Conservation (phyloP, 2,113 vertebrate species). For the Neogobius melanostomus region DNA sequence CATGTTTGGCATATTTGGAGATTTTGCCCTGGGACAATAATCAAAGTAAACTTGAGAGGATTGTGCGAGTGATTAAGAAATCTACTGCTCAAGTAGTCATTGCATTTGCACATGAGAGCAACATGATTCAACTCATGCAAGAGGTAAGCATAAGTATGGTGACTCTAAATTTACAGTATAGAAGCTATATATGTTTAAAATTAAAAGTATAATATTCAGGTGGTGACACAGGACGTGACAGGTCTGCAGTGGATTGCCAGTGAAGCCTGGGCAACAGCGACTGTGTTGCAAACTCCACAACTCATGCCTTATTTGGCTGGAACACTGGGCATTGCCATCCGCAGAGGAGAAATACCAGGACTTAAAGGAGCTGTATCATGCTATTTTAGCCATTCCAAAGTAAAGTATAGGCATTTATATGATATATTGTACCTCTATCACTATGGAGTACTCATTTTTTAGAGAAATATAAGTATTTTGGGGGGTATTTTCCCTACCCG, state of each 20-base stretch:
- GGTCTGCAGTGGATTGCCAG: constrained; percentile 73
- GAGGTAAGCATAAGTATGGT: constrained; percentile 37
- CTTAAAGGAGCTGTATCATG: no score
- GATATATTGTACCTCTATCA: no score
- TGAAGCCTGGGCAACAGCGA: constrained; percentile 51
- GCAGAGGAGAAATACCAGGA: constrained; percentile 60
- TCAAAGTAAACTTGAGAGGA: constrained; percentile 43
- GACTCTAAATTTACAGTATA: background rate
- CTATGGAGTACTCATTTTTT: no score
- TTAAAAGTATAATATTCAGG: constrained; percentile 17
- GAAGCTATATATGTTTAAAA: background rate
- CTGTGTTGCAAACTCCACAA: constrained; percentile 36
- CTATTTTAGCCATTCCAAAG: no score
- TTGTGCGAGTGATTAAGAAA: constrained; percentile 57
- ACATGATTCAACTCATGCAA: constrained; percentile 59
- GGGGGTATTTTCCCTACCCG: no score
- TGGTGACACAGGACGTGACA: constrained; percentile 63
- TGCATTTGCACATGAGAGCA: constrained; percentile 48
- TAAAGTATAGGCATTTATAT: no score
- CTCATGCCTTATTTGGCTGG: constrained; percentile 54
- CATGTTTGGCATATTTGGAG: constrained; percentile 65
- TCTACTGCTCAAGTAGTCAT: constrained; percentile 58
- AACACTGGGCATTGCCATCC: constrained; percentile 65
- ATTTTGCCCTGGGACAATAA: constrained; percentile 56
- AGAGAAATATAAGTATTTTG: no score